Evolutionary conservation across 2,113 vertebrate genomes (phyloP).

Genomic region (human): DNA sequence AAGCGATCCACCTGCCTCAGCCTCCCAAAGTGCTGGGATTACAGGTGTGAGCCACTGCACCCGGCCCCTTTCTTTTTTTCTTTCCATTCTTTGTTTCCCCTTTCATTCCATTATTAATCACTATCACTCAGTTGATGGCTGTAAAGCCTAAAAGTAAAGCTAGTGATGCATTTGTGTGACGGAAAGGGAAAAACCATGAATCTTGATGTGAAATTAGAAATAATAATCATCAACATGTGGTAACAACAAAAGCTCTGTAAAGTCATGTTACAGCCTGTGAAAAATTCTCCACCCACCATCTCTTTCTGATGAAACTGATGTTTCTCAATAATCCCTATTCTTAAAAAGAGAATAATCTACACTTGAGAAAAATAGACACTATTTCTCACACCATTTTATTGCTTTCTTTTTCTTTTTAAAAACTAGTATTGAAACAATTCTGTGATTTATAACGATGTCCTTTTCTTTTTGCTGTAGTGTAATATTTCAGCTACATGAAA

Average conservation of each 20-base stretch:
- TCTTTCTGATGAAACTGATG: not conserved
- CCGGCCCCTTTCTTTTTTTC: not conserved
- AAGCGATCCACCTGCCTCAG: no score
- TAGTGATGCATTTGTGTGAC: not conserved
- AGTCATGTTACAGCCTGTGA: not conserved
- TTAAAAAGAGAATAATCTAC: not conserved
- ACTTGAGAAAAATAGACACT: not conserved
- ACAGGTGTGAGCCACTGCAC: no score
- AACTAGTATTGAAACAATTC: not conserved
- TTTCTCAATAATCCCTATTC: not conserved
- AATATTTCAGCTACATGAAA: slow-evolving; percentile 1
- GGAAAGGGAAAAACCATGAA: not conserved
- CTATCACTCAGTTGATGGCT: not conserved
- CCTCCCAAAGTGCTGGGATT: no score
- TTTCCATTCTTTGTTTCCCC: not conserved
- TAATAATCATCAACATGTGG: not conserved
- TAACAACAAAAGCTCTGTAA: not conserved
- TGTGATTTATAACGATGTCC: not conserved
- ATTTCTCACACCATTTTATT: not conserved
- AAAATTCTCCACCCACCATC: not conserved
- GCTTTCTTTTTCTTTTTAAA: not conserved
- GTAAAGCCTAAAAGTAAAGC: not conserved
- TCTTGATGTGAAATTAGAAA: not conserved
- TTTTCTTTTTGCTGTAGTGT: not conserved
- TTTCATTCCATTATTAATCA: not conserved